Evolutionary conservation across 2,797 vertebrate species (phyloP).

Genomic region (Sylvilagus floridanus): DNA sequence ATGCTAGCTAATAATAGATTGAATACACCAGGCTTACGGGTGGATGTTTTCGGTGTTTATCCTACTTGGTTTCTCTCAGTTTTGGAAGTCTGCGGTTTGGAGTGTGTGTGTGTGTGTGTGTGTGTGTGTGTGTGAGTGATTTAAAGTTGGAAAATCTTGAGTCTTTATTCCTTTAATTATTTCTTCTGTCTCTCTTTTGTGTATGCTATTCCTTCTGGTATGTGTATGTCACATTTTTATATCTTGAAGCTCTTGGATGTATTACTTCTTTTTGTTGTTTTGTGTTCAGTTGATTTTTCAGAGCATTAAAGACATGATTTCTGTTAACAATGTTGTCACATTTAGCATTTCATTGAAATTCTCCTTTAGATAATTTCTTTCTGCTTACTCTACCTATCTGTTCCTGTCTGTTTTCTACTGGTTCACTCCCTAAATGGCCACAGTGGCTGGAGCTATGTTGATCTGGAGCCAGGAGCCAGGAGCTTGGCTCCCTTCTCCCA

Average conservation of each 20-base stretch:
- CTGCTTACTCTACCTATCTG: background rate
- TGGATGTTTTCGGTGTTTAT: background rate
- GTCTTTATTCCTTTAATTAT: background rate
- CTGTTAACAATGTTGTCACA: background rate
- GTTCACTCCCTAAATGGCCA: too few relatives aligned
- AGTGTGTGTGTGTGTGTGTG: background rate
- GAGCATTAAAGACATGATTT: background rate
- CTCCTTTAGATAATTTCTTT: background rate
- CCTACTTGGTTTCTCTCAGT: background rate
- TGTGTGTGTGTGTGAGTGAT: background rate
- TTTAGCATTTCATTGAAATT: conserved; percentile 12
- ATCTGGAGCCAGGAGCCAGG: too few relatives aligned
- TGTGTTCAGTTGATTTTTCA: background rate
- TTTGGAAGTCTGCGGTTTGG: background rate
- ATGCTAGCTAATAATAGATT: background rate
- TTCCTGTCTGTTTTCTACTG: background rate
- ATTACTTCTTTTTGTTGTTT: background rate
- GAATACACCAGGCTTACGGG: background rate
- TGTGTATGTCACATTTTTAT: background rate
- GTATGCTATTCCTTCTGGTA: background rate
- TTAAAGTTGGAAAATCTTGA: background rate
- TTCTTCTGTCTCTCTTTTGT: background rate
- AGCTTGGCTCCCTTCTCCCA: too few relatives aligned
- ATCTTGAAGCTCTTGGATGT: background rate
- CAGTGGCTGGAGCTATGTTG: too few relatives aligned